Base-by-base conservation (phyloP, 2,113 vertebrate species). In the Gopherus flavomarginatus region DNA sequence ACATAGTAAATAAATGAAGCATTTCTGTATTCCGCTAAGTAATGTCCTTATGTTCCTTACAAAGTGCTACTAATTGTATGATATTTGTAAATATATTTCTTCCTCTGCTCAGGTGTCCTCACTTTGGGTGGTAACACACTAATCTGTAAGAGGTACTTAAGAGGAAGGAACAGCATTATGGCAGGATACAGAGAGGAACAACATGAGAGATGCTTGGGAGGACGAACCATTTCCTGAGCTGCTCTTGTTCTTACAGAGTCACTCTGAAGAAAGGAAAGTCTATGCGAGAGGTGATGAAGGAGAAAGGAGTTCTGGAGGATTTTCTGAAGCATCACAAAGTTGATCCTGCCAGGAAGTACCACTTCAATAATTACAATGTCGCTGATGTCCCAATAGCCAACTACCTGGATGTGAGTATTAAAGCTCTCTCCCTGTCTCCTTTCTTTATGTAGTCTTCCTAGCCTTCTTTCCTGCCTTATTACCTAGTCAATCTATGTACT, bases 381-480 rank as follows among this genome's bases (percentile, higher is more conserved):
- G 88, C 87, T 72, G 86, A 81, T 3, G 98, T 98, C 89, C 96
- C 98, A 7, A 96, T 98, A 69, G 94, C 82, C 8, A 98, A 98
- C 97, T 98, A 98, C 24, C 92, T 98, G 91, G 97, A 98, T 86
- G 98, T 98, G 94, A 97, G 97, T 96, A 47, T 2, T 27, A 17
- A 21, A 79, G 54, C 52, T 94, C 44, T 62, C 38, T 50, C 47
- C 62, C 56, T 17, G 8, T 38, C 84, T 47, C 31, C 77, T 79
- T 84, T 16, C 0, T 3, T 4, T 1, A 24, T 81, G 52, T 2
- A 56, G 81, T 62, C n/a, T 22, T n/a, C 6, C 2, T 7, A 16
- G 14, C 47, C 50, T n/a, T 22, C 44, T 79, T 49, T 87, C 16
- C 31, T 19, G 9, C n/a, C 50, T 1, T 26, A 42, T 62, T 69